A percentile compares a stretch with the other conserved stretches of the same genome.
These are phyloP conservation scores for Alcis repandata DNA, from an alignment of 2,888 invertebrate species.

Conservation along the genomic window DNA sequence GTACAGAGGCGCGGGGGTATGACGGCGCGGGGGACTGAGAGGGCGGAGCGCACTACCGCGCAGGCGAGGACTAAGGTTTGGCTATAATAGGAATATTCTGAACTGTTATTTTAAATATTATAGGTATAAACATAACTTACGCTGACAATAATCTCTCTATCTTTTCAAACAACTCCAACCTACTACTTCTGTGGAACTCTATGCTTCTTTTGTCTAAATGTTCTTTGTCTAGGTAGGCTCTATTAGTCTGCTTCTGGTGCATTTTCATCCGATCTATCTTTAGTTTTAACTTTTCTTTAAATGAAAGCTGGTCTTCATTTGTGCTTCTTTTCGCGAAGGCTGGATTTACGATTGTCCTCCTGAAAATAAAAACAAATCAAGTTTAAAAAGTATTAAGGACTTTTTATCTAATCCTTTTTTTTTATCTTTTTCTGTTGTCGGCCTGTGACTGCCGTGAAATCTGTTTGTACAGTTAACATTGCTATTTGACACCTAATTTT, in stretches of 20 bases:
- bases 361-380: conserved; percentile 46
- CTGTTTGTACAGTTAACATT: too few species aligned
- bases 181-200: conserved; percentile 87
- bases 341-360: conserved; percentile 68
- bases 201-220: conserved; percentile 63
- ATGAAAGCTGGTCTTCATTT: conserved; percentile 57
- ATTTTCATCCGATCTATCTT: conserved; percentile 72
- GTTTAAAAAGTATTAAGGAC: background rate
- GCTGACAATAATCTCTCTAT: conserved; percentile 87
- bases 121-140: conserved; percentile 78
- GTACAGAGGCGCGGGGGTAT: too few species aligned
- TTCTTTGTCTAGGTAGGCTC: conserved; percentile 65
- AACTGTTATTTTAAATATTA: too few species aligned
- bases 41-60: too few species aligned
- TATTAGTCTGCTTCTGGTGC: conserved; percentile 66
- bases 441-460: too few species aligned
- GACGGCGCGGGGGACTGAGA: too few species aligned
- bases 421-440: too few species aligned
- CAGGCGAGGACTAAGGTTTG: too few species aligned
- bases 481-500: too few species aligned
- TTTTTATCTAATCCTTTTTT: too few species aligned
- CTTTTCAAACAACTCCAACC: conserved; percentile 88
- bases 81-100: too few species aligned
- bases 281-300: conserved; percentile 72
- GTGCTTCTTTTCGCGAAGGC: conserved; percentile 76